Evolutionary conservation across 2,888 invertebrate species (phyloP).

Genomic region (Oxytorus armatus): DNA sequence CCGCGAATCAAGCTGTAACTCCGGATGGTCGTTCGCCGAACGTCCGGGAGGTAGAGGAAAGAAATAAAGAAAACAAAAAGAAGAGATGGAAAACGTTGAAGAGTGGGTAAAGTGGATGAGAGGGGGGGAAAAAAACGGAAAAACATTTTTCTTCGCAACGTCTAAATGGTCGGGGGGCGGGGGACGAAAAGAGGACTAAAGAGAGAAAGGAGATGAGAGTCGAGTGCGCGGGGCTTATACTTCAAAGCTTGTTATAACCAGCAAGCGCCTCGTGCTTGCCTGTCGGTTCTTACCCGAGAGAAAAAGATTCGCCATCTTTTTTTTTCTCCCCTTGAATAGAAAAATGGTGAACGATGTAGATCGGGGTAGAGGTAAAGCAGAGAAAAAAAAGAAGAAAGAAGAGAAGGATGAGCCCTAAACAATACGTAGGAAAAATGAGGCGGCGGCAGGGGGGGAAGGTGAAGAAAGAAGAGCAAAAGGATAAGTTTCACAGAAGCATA

Average conservation of each 20-base stretch:
- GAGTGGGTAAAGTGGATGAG: slow-evolving; percentile 4
- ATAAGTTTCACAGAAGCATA: slow-evolving; percentile 29
- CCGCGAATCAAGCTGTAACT: slow-evolving; percentile 78
- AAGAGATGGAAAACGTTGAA: slow-evolving; percentile 14
- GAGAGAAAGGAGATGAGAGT: slow-evolving; percentile 11
- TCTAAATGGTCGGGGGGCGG: slow-evolving; percentile 77
- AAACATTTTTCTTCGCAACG: slow-evolving; percentile 80
- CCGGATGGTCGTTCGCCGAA: neutral
- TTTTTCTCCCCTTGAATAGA: slow-evolving; percentile 49
- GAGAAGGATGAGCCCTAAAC: slow-evolving; percentile 47
- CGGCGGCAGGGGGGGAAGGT: neutral
- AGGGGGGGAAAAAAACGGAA: slow-evolving; percentile 72
- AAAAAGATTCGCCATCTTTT: slow-evolving; percentile 65
- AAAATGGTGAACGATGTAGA: slow-evolving; percentile 47
- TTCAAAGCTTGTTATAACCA: slow-evolving; percentile 81
- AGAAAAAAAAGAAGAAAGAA: slow-evolving; percentile 29
- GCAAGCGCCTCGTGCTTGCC: slow-evolving; percentile 72
- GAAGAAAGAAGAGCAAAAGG: slow-evolving; percentile 36
- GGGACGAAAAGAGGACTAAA: slow-evolving; percentile 42
- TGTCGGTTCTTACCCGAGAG: slow-evolving; percentile 57
- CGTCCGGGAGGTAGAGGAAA: neutral
- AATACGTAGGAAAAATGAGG: slow-evolving; percentile 42
- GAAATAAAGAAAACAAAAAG: slow-evolving; percentile 32
- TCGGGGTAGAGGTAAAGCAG: slow-evolving; percentile 25
- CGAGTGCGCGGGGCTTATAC: slow-evolving; percentile 73